Conservation (phyloP, 1,140 invertebrate genomes). For the Megathymus violae region DNA sequence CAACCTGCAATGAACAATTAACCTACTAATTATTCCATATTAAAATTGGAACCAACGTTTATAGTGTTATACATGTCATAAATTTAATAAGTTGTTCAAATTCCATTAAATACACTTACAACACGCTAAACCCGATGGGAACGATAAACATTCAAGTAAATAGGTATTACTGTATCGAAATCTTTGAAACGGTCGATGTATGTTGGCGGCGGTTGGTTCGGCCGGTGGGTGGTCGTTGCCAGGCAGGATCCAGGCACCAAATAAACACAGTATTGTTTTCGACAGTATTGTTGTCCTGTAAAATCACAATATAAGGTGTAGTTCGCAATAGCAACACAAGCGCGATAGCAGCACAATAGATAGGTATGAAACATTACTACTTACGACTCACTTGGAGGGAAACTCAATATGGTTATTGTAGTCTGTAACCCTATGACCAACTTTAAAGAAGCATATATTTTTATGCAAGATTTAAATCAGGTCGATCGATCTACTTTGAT, state of each 20-base stretch:
- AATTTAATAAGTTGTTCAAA: constrained; percentile 8
- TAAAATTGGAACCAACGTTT: constrained; percentile 8
- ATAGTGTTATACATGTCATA: not conserved
- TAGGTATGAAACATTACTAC: too few relatives aligned
- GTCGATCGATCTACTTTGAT: too few relatives aligned
- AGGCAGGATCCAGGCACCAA: constrained; percentile 64
- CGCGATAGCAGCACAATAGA: too few relatives aligned
- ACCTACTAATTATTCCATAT: constrained; percentile 13
- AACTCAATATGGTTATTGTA: too few relatives aligned
- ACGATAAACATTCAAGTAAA: constrained; percentile 38
- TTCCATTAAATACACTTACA: constrained; percentile 20
- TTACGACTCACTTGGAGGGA: not conserved
- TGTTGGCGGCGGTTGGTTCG: constrained; percentile 48
- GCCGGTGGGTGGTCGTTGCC: constrained; percentile 51
- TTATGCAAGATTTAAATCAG: not conserved
- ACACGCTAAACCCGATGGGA: constrained; percentile 32
- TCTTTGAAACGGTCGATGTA: constrained; percentile 44
- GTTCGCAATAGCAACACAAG: not conserved
- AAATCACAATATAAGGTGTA: constrained; percentile 35
- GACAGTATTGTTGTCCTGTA: constrained; percentile 65
- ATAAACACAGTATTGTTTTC: constrained; percentile 50
- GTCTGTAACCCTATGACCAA: too few relatives aligned
- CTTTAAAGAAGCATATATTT: too few relatives aligned
- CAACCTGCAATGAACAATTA: constrained; percentile 13
- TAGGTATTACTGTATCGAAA: constrained; percentile 41